These are phyloP conservation scores for Ectropis grisescens DNA, from an alignment of 1,140 invertebrate species.

Conservation along the genomic window DNA sequence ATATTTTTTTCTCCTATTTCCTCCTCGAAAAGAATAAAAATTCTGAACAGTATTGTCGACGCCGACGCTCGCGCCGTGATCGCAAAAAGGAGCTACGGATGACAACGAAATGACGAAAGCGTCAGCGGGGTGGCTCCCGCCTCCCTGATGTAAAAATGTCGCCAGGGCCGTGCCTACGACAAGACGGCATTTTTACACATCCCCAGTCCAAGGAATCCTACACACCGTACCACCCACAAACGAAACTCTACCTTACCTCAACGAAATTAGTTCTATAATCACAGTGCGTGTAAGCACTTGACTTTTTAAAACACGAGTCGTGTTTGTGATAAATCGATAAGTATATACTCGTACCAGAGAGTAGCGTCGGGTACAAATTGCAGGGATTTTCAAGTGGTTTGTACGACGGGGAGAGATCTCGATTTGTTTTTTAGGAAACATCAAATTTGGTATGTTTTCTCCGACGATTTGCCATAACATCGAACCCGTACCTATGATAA, in stretches of 20 bases:
- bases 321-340: constrained; percentile 65
- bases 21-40: constrained; percentile 61
- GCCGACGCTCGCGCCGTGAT: constrained; percentile 52
- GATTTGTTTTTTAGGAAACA: no score
- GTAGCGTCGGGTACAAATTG: constrained; percentile 60
- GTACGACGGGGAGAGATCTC: no score
- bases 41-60: constrained; percentile 65
- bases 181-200: constrained; percentile 65
- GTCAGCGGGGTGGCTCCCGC: constrained; percentile 40
- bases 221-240: constrained; percentile 17
- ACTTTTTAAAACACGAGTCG: constrained; percentile 48
- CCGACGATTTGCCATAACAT: no score
- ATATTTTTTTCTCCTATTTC: constrained; percentile 56
- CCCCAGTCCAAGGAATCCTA: constrained; percentile 33
- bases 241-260: constrained; percentile 21
- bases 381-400: constrained; percentile 61
- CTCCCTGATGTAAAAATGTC: constrained; percentile 54
- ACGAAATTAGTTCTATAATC: constrained; percentile 14
- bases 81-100: constrained; percentile 62
- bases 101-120: constrained; percentile 66
- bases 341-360: constrained; percentile 51
- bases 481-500: no score
- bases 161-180: constrained; percentile 51
- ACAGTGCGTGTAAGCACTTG: constrained; percentile 9
- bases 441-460: no score